These are phyloP conservation scores for Noctua fimbriata DNA, from an alignment of 2,888 invertebrate species.

Conservation along the genomic window DNA sequence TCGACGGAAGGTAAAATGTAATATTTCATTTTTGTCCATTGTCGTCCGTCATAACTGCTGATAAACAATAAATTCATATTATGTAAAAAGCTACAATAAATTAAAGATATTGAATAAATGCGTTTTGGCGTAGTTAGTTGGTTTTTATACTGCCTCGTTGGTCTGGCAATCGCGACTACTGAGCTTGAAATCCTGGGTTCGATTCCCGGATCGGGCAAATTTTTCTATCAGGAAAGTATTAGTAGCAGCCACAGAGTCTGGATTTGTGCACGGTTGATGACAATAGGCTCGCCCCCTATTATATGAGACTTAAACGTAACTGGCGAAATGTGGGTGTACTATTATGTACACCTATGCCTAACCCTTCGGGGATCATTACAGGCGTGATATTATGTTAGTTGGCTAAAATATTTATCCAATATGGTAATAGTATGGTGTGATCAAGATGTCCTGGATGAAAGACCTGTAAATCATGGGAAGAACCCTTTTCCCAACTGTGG, in stretches of 20 bases:
- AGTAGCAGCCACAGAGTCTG: no score
- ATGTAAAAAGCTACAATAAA: neutral
- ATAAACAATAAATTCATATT: constrained; percentile 16
- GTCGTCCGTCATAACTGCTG: constrained; percentile 10
- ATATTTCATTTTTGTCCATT: constrained; percentile 17
- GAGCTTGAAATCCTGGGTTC: no score
- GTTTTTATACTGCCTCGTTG: no score
- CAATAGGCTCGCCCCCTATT: no score
- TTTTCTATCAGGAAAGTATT: no score
- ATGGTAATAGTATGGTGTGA: neutral
- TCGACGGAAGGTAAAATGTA: neutral
- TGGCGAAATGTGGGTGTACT: no score
- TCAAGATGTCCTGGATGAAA: neutral
- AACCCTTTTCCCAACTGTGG: neutral
- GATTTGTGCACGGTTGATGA: no score
- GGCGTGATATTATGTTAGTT: neutral
- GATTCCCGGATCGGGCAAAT: no score
- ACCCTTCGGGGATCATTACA: no score
- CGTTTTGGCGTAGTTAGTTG: neutral
- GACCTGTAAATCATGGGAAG: neutral
- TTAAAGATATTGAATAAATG: neutral
- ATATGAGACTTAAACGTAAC: no score
- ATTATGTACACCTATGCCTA: no score
- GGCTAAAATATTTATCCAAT: neutral
- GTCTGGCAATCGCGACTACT: no score